Evolutionary conservation across 2,113 vertebrate species (phyloP).

Genomic region (Odocoileus virginianus): DNA sequence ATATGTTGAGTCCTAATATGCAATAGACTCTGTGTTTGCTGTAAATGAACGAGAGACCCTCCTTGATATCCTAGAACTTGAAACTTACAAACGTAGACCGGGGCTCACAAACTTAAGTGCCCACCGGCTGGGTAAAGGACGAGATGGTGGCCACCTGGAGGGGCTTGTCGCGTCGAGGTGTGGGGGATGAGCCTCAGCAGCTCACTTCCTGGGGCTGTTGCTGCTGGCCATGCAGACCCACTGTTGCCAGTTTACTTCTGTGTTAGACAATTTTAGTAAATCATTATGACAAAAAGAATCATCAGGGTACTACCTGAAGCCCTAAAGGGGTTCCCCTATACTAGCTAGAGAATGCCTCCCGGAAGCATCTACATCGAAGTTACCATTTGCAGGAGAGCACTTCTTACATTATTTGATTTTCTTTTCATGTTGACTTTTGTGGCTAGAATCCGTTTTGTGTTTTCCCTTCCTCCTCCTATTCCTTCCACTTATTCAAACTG

Average conservation of each 20-base stretch:
- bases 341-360: not conserved
- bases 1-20: not conserved
- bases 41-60: not conserved
- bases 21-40: not conserved
- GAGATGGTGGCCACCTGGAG: not conserved
- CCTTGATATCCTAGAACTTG: not conserved
- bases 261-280: not conserved
- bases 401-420: not conserved
- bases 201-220: not conserved
- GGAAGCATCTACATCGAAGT: not conserved
- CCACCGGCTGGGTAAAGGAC: accelerated
- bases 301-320: not conserved
- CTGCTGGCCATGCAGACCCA: not conserved
- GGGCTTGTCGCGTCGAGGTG: not conserved
- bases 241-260: not conserved
- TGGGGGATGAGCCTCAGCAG: not conserved
- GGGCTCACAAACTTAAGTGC: not conserved
- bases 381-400: not conserved
- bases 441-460: not conserved
- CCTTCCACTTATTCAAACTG: not conserved
- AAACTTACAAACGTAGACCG: not conserved
- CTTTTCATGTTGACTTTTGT: not conserved
- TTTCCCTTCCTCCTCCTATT: not conserved
- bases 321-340: not conserved
- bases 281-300: not conserved